Conservation (phyloP, 2,113 vertebrate species). For the Fregetta grallaria region DNA sequence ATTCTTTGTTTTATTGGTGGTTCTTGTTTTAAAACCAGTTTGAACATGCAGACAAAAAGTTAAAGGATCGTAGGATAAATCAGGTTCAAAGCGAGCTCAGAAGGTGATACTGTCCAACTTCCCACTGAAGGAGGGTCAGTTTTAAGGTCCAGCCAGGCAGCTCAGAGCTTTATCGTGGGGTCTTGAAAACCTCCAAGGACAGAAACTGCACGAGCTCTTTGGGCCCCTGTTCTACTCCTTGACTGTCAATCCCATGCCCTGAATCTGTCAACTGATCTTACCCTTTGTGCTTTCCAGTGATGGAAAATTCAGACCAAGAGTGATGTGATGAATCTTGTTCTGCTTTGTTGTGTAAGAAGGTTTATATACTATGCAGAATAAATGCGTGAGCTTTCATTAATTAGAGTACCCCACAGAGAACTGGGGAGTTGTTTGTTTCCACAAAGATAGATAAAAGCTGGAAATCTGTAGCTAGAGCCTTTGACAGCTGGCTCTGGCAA, state of each 20-base stretch:
- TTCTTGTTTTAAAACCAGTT: not conserved
- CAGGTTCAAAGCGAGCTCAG: not conserved
- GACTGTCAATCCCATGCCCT: not conserved
- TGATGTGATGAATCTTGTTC: slow-evolving; percentile 32
- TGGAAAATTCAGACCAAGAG: slow-evolving; percentile 9
- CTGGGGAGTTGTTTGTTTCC: slow-evolving; percentile 25
- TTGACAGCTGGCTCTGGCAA: not conserved
- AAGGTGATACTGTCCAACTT: not conserved
- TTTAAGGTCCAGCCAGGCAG: not conserved
- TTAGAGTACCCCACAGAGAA: slow-evolving; percentile 32
- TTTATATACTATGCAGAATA: slow-evolving; percentile 31
- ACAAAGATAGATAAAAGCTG: slow-evolving; percentile 27
- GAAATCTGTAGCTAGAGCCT: not conserved
- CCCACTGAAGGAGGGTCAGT: not conserved
- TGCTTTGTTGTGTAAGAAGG: slow-evolving; percentile 24
- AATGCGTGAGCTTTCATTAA: slow-evolving; percentile 56
- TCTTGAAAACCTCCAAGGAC: not conserved
- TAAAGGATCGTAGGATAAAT: not conserved
- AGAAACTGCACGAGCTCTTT: not conserved
- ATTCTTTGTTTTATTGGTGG: not conserved
- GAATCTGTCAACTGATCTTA: not conserved
- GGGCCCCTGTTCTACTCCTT: not conserved
- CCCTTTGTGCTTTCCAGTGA: not conserved
- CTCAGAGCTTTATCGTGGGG: not conserved
- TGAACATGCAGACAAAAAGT: not conserved